Percentiles rank a stretch among this genome's conserved stretches.
These are phyloP conservation scores for Morus bassanus DNA, from an alignment of 2,797 vertebrate genomes.

Conservation along the genomic window DNA sequence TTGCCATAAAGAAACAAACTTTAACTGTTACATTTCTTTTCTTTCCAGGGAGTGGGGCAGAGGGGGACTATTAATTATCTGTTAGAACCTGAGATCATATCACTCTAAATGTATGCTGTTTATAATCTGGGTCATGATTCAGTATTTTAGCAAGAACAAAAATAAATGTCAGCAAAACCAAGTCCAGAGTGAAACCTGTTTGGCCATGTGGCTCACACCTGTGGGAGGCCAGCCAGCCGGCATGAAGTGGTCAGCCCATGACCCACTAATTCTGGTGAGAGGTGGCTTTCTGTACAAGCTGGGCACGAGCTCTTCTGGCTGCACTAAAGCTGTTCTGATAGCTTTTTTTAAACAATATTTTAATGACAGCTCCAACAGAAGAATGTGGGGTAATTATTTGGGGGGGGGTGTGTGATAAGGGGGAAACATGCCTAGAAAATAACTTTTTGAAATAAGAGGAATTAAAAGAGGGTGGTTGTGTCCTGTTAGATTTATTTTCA, in stretches of 20 bases:
- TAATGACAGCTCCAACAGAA: not conserved
- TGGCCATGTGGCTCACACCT: not conserved
- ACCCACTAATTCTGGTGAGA: not conserved
- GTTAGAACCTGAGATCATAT: not conserved
- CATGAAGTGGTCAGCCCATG: not conserved
- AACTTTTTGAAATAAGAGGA: not conserved
- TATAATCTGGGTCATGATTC: not conserved
- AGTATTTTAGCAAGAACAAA: not conserved
- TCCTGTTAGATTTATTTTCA: not conserved
- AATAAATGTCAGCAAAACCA: not conserved
- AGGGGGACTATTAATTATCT: not conserved
- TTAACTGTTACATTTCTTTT: not conserved
- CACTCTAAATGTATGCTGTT: not conserved
- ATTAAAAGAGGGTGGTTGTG: not conserved
- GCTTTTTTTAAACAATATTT: accelerated
- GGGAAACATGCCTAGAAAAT: not conserved
- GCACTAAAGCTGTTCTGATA: not conserved
- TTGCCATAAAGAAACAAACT: not conserved
- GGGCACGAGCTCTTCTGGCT: not conserved
- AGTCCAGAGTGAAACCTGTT: not conserved
- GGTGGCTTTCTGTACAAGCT: not conserved
- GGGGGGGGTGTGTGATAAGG: not conserved
- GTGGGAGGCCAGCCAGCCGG: not conserved
- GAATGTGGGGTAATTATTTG: not conserved
- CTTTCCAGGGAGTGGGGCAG: not conserved